Base-by-base conservation (phyloP, 2,113 vertebrate species). In the Patagioenas fasciata region DNA sequence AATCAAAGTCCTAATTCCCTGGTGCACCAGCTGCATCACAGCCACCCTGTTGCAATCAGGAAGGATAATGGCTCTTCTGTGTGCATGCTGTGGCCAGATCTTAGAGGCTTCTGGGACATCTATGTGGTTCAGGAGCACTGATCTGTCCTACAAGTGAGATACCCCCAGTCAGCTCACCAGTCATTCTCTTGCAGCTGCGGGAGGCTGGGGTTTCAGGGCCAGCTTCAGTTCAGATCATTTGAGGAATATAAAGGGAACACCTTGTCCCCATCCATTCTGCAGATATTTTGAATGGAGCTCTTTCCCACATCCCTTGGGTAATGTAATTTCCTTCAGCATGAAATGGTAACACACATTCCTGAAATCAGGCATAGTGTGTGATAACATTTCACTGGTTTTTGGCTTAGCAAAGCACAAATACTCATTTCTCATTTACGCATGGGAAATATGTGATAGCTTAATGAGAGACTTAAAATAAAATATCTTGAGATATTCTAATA, bases 61-160 rank as follows among this genome's bases (percentile, higher is more conserved):
- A 77, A 44, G 29, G 40, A 13, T 19, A 51, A 36, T 0, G 3
- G 16, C 34, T 65, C 17, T 69, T 19, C 79, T 31, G 24, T 31
- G 24, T 16, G 8, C 23, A 11, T 26, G 6, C 6, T 29, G 42
- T 16, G 54, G 19, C 16, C n/a, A 53, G 10, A 24, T 31, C 40
- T 74, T 14, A 8, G 51, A 70, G 21, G 6, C 10, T 32, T 48
- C 20, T 65, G 21, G 29, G 38, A 61, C 3, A 1, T 47, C 44
- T 47, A 19, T 1, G 20, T 21, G 13, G 50, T 15, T 80, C 29
- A 50, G 64, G 40, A 83, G 15, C 24, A 40, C 6, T 0, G 0
- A 3, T 34, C 5, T 72, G n/a, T 69, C 31, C 24, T 53, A 11
- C 31, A 77, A 28, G 28, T 0, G 0, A 53, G 50, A 57, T 77